Evolutionary conservation across 2,888 invertebrate genomes (phyloP), one percentile per base, ranked within the genome.

Genomic region (Exephanes ischioxanthus): DNA sequence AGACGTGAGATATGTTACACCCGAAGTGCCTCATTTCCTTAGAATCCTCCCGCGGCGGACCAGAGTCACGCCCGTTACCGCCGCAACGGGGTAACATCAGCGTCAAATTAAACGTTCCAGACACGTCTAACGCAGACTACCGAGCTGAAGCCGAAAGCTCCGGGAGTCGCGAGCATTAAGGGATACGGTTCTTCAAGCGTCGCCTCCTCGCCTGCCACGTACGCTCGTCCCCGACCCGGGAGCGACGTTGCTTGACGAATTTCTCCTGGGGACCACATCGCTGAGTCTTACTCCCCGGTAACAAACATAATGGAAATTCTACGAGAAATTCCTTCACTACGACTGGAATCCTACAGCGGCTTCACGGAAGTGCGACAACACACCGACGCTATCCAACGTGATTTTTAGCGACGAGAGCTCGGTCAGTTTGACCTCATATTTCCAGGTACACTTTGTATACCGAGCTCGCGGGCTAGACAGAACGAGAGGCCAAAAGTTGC

Each of bases 11-110:
- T 84, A 87, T 84, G 86, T 84, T 80, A 79, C 70, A 66, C 78
- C 16, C 67, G 86, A 61, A 80, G 76, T 86, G 87, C 70, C 87
- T 87, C 87, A 87, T 87, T 87, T 86, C 87, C 87, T 87, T 86
- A 84, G 79, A 79, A 81, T 70, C 68, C 81, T 85, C 85, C 55
- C 68, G 78, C 66, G 68, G 81, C 84, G 19, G 55, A 14, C 81
- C 45, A 45, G 41, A 81, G 63, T 78, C 73, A 81, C 37, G 41
- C 37, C 68, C 55, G 72, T 68, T 67, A 19, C 58, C 53, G 53
- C 75, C 68, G 68, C 68, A 75, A 22, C 77, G 70, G 61, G 30
- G 67, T 53, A 66, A 66, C 77, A 80, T 76, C 80, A 70, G 77
- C 79, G 76, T 84, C 80, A 77, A 80, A 82, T 85, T 85, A 85